Base-by-base conservation (phyloP, 2,888 invertebrate species). In the Drosophila mimica region DNA sequence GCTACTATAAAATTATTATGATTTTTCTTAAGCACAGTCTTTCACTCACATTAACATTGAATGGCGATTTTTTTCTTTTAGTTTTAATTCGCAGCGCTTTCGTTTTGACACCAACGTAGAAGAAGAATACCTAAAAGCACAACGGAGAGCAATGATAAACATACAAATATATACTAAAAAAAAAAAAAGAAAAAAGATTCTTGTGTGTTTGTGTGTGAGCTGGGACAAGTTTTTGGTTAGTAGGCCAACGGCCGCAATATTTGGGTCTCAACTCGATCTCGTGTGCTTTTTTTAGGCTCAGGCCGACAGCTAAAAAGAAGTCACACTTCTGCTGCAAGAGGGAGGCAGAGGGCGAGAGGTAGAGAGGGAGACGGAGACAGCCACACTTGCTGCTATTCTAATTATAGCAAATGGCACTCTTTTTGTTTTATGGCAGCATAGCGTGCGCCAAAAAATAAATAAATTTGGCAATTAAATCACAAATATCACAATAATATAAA, bases 191-290 rank as follows among this genome's bases (percentile, higher is more conserved):
- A 30, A 34, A 62, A 7, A 33, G 25, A 38, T 66, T 46, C 31
- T 64, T 65, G 36, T 7, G 2, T 48, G 40, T 36, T 15, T 62
- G 33, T 65, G 59, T 38, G 69, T 51, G 54, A 66, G 70, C 54
- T 74, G 79, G 79, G 63, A 69, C 73, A 63, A 69, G 65, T 76
- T 86, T 25, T 84, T 74, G 46, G 25, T 87, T 87, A 81, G 82
- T 83, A 86, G 83, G 83, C 89, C 83, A 88, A 70, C 74, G 54
- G 34, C 49, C 61, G 61, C 34, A 57, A 67, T 36, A 60, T 69
- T 51, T 58, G 40, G 58, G 68, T 52, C 57, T 61, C 25, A 43
- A 28, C 34, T 43, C 30, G 76, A 76, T 79, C 62, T 63, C 34
- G n/a, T 30, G n/a, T 15, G n/a, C 13, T 4, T 62, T 68, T 57